A percentile compares a stretch with the other conserved stretches of the same genome.
Evolutionary conservation across 2,113 vertebrate genomes (phyloP).

Genomic region (Tragulus kanchil): DNA sequence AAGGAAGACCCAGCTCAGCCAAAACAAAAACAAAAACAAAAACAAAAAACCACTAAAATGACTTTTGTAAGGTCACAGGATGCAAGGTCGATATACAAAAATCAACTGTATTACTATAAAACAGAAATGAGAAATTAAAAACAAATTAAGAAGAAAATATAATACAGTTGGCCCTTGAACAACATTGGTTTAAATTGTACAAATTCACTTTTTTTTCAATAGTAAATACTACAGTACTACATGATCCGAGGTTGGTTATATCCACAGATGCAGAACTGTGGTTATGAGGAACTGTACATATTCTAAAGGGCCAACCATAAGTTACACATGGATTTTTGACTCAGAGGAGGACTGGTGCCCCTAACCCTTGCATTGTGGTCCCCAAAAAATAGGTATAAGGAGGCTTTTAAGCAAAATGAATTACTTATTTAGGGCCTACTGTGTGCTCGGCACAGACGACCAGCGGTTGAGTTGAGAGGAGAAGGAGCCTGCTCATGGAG

Average conservation of each 20-base stretch:
- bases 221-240: not conserved
- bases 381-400: no score
- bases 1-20: not conserved
- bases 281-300: not conserved
- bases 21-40: not conserved
- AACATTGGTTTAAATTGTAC: not conserved
- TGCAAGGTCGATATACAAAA: constrained; percentile 20
- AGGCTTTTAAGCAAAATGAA: no score
- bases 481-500: not conserved
- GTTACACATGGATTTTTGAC: not conserved
- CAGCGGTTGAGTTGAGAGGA: not conserved
- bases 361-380: not conserved
- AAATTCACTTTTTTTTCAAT: not conserved
- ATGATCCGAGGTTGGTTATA: not conserved
- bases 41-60: not conserved
- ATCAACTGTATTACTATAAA: constrained; percentile 20
- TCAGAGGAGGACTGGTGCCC: not conserved
- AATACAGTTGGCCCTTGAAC: not conserved
- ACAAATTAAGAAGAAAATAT: not conserved
- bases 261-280: not conserved
- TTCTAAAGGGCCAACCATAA: not conserved
- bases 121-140: not conserved
- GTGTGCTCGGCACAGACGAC: not conserved
- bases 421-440: not conserved
- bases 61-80: constrained; percentile 18